Evolutionary conservation across 2,113 vertebrate species (phyloP), one percentile per base, ranked within the genome.

Genomic region (Ictidomys tridecemlineatus): DNA sequence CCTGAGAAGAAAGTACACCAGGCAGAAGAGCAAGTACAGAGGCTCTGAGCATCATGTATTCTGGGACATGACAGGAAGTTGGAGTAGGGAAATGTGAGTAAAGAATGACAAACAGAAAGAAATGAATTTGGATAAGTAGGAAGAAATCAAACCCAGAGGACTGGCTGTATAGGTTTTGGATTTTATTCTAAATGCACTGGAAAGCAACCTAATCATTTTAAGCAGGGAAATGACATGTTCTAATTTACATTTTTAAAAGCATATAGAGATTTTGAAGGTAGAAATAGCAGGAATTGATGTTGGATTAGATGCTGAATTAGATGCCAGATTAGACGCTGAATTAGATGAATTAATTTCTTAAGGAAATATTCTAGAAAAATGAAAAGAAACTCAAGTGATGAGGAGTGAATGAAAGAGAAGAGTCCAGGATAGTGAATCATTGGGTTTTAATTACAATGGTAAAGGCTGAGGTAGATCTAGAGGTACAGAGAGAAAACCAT

Each of bases 401-500:
- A 80, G 48, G 24, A 74, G 30, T 80, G 51, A 70, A 93, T 37
- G 2, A 85, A 93, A 70, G 34, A 7, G 20, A 65, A 48, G 22
- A 85, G 16, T 96, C 8, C 20, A 92, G 56, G 61, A 84, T 26
- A 14, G 39, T 39, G 24, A 82, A 1, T 78, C 56, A 51, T 18
- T 37, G 30, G 8, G 24, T 13, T 53, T 92, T 56, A 72, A n/a
- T 42, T 83, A 74, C 83, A 48, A 61, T 73, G 17, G 39, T 92
- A 48, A 92, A 89, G 48, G 16, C 51, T 82, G 22, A 79, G 28
- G 37, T 24, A 87, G 58, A 87, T 89, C 39, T 80, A 90, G 79
- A 94, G 95, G 89, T 88, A 95, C 58, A 65, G 53, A 87, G 24
- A 72, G 42, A 86, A 14, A 79, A 32, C 51, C 83, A 90, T 92